phyloP scores from a whole-genome alignment of 2,888 invertebrate species.

The Campoplex capitator region DNA sequence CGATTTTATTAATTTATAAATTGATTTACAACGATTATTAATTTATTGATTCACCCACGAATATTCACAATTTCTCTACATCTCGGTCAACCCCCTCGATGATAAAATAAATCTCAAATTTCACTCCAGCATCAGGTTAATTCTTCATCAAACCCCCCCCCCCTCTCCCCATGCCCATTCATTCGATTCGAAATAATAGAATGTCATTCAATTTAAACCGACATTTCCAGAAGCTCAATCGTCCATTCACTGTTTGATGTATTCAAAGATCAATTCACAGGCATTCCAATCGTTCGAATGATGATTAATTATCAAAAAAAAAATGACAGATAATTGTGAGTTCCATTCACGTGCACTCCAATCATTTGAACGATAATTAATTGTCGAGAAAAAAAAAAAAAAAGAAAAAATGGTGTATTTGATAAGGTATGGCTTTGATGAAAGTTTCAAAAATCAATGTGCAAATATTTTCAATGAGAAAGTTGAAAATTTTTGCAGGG shows the following conservation, averaged over 20 bases:
- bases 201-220: neutral
- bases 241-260: neutral
- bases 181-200: neutral
- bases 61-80: neutral
- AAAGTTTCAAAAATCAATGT: neutral
- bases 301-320: neutral
- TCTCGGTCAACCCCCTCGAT: neutral
- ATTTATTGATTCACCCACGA: neutral
- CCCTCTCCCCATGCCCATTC: no score
- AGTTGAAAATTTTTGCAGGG: slow-evolving; percentile 15
- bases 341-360: neutral
- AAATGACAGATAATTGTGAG: no score
- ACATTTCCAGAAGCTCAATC: neutral
- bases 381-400: no score
- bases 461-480: neutral
- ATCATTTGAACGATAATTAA: no score
- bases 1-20: neutral
- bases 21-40: neutral
- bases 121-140: no score
- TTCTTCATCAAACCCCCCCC: no score
- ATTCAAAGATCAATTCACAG: neutral
- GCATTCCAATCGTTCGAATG: no score
- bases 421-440: neutral
- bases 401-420: neutral
- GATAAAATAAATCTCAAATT: no score